Percentiles rank a stretch among this genome's conserved stretches.
Conservation (phyloP, 1,140 invertebrate genomes). For the Chrysoperla carnea region DNA sequence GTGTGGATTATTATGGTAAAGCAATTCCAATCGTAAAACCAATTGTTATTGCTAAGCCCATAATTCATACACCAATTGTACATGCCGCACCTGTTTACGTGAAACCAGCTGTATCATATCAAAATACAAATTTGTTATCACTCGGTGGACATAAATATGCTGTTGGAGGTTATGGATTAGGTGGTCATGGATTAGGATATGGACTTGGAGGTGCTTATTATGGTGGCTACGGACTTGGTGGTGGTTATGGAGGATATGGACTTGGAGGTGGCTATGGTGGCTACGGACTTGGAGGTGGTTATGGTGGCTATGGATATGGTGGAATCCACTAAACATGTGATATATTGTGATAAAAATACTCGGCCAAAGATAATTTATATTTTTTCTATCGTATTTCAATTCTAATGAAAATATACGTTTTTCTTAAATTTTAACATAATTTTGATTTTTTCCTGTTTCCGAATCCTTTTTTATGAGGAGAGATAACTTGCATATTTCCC, state of each 20-base stretch:
- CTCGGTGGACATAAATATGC: conserved; percentile 3
- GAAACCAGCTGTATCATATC: neutral
- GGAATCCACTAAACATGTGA: neutral
- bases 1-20: too few relatives aligned
- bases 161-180: conserved; percentile 2
- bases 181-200: conserved; percentile 6
- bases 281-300: neutral
- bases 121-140: neutral
- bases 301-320: neutral
- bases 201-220: conserved; percentile 3
- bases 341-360: neutral
- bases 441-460: neutral
- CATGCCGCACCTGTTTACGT: neutral
- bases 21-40: neutral
- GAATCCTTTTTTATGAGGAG: neutral
- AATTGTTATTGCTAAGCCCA: neutral
- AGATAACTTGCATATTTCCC: too few relatives aligned
- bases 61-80: neutral
- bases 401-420: neutral
- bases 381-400: neutral
- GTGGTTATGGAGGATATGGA: conserved; percentile 8
- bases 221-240: conserved; percentile 5
- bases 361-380: neutral
- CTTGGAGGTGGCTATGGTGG: conserved; percentile 5
- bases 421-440: neutral